Base-by-base conservation (phyloP, 2,113 vertebrate genomes). In the Hassar affinis region DNA sequence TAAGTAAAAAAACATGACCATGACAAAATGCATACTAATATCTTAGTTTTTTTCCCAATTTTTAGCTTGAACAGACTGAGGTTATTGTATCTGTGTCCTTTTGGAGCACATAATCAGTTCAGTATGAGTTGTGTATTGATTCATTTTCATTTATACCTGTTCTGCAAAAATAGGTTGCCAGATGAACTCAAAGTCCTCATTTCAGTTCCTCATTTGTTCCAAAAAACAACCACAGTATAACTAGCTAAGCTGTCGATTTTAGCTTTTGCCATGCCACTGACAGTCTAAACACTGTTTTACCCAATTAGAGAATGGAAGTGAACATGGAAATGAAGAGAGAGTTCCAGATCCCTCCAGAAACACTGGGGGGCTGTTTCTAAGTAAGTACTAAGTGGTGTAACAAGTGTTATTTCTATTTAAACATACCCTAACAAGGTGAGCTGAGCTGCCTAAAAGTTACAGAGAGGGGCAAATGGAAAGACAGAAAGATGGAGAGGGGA, bases 401-500 rank as follows among this genome's bases (percentile, higher is more conserved):
- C 1, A 27, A 30, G 45, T 51, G 71, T 30, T 52, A 15, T 52
- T 30, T 75, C n/a, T 20, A 10, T 74, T 51, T 0, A 47, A 25
- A 49, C n/a, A 27, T 45, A 27, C 69, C 14, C 42, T 74, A 51
- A 49, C 51, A 30, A 77, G 52, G 74, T 77, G 74, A 35, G 30
- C 11, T 14, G 30, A 56, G 49, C 30, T 56, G 51, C 74, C 18
- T 25, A 35, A 38, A 6, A 35, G 74, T 20, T 51, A 1, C 2
- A 35, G 18, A 20, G 22, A 59, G 52, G 54, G 14, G 33, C 30
- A 45, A 20, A 52, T 33, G 9, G 47, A 59, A 59, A 49, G 72
- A 77, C 30, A 56, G 59, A 83, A 77, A 84, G 35, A 68, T 62
- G 54, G 20, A 66, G 57, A 38, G 71, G 51, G 64, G 66, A 8